phyloP scores from a whole-genome alignment of 1,140 invertebrate species.

The Cyclina sinensis region DNA sequence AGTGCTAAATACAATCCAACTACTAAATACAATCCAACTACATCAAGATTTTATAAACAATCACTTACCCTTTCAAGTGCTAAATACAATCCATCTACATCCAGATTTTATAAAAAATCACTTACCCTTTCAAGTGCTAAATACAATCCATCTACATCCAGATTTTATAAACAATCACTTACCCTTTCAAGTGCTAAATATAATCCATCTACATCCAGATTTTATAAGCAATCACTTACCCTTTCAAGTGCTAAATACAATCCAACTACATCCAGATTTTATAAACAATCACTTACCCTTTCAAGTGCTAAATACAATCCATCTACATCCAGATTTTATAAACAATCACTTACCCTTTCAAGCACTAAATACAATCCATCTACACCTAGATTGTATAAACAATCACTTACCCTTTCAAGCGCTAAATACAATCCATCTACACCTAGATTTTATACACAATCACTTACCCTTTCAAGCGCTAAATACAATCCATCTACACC shows the following conservation, averaged over 20 bases:
- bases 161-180: no score
- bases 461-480: slow-evolving; percentile 74
- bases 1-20: no score
- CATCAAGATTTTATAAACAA: slow-evolving; percentile 23
- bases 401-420: slow-evolving; percentile 70
- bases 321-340: slow-evolving; percentile 69
- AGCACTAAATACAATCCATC: not conserved
- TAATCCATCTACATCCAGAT: no score
- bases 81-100: no score
- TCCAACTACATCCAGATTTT: no score
- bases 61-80: no score
- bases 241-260: slow-evolving; percentile 71
- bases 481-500: slow-evolving; percentile 73
- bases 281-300: slow-evolving; percentile 68
- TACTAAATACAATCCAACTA: slow-evolving; percentile 70
- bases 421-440: slow-evolving; percentile 72
- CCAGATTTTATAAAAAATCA: no score
- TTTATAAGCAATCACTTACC: slow-evolving; percentile 55
- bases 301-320: slow-evolving; percentile 70
- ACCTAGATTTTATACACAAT: slow-evolving; percentile 65
- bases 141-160: no score
- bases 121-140: no score
- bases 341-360: slow-evolving; percentile 69
- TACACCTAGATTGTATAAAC: no score
- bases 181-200: no score